Base-by-base conservation (phyloP, 2,113 vertebrate genomes). In the Cnemophilus loriae region DNA sequence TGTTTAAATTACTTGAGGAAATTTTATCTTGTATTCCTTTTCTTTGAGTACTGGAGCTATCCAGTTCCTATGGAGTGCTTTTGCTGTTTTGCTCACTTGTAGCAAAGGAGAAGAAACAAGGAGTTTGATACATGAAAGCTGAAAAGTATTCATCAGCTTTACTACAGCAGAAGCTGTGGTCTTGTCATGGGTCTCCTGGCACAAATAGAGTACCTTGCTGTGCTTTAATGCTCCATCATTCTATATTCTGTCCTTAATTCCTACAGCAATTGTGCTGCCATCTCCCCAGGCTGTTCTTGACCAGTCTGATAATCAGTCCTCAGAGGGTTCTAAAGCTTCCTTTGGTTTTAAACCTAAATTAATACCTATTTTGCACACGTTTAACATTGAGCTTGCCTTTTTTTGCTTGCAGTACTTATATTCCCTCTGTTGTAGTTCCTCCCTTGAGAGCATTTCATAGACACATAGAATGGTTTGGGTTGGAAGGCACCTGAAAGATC, bases 31-130 rank as follows among this genome's bases (percentile, higher is more conserved):
- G 20, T 89, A 56, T 61, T 88, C 18, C 80, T 92, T 89, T 87
- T 87, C 49, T 95, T 68, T 87, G 11, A 80, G 28, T 84, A 73
- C 95, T 94, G 75, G 24, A 91, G 86, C 83, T 94, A 95, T 69
- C 69, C 69, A 56, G 53, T 95, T 92, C 83, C 53, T 95, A 32
- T 92, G 92, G 83, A 96, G 95, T 65, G 93, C 57, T 87, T 64
- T 35, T 85, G 59, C 83, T 94, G 15, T 95, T 92, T 97, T 77
- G 55, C 67, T 50, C 32, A 49, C 75, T 96, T 95, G 84, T 88
- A 76, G 53, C 89, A 91, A 61, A 97, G 95, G 89, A 97, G 96
- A 96, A 97, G 76, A 95, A 97, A 97, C 96, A 83, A 94, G 80
- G 79, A 96, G 47, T 91, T 94, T 88, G 92, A 95, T 92, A 97